Evolutionary conservation across 64 coral and sea anemone species (phyloP), one percentile per base, ranked within the genome.

Genomic region (Montipora cactus): DNA sequence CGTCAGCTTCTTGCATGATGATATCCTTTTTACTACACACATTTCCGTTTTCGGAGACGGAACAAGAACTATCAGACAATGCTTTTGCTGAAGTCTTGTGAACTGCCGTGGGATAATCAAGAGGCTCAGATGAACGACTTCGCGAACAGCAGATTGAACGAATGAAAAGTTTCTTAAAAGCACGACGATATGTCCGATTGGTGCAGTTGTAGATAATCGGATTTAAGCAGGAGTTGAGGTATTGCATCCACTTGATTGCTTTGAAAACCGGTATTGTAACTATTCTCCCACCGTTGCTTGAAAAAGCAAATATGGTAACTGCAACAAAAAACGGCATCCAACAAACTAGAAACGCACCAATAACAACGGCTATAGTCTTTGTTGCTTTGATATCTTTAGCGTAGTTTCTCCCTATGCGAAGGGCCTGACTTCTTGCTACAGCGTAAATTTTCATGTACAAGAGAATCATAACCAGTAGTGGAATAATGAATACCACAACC

Each of bases 281-380:
- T 51, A 19, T 53, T 59, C 14, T 49, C 44, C 45, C 83, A 95
- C 3, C 83, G 2, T 64, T 64, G 46, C 44, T 14, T 5, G 85
- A 23, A 16, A 95, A 57, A 23, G 93, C 93, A 84, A 79, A 95
- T n/a, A 89, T 64, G 14, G 51, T 83, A 28, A 95, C 80, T 58
- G 89, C 79, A 23, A 52, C 76, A 21, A 98, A 95, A 18, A 98
- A 98, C 5, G 96, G 96, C 72, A 90, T 81, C 96, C 96, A 98
- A 53, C 96, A 98, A 72, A 98, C 51, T 51, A 95, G 71, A 55
- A 98, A 98, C 3, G 93, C 91, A 10, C 96, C 96, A 66, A 98
- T 94, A 15, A 98, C 93, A 18, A 98, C 95, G 4, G 96, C 96
- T 78, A 98, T 94, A 23, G 96, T 98, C 81, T 98, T 98, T 16